Conservation (phyloP, 92 coral and sea anemone genomes). For the Palythoa grandiflora region DNA sequence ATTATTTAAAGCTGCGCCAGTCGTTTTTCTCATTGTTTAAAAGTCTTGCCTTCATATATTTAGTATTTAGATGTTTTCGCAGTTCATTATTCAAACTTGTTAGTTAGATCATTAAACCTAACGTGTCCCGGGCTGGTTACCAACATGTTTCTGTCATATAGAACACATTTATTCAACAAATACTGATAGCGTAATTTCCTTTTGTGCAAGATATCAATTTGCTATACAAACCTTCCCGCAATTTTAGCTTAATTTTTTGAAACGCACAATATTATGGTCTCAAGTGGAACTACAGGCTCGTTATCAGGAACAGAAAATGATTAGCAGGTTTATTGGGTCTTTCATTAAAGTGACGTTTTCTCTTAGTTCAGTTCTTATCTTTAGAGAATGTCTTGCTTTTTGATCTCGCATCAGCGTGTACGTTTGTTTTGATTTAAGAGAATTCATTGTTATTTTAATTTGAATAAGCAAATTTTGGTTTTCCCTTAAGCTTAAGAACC, state of each 20-base stretch:
- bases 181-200: background rate
- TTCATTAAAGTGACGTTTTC: slow-evolving; percentile 20
- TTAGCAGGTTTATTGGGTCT: slow-evolving; percentile 25
- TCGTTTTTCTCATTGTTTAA: background rate
- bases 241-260: background rate
- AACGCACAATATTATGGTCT: background rate
- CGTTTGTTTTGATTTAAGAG: slow-evolving; percentile 27
- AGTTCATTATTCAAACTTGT: slow-evolving; percentile 30
- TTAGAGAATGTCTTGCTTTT: slow-evolving; percentile 26
- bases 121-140: background rate
- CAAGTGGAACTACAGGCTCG: slow-evolving; percentile 2
- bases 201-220: slow-evolving; percentile 3
- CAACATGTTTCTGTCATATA: slow-evolving; percentile 9
- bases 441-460: slow-evolving; percentile 25
- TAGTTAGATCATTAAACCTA: slow-evolving; percentile 11
- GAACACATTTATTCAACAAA: slow-evolving; percentile 16
- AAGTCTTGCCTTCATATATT: background rate
- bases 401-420: slow-evolving; percentile 15
- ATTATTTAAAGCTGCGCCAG: slow-evolving; percentile 19
- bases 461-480: slow-evolving; percentile 45
- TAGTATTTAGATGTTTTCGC: slow-evolving; percentile 24
- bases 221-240: background rate
- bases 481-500: slow-evolving; percentile 15
- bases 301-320: slow-evolving; percentile 21
- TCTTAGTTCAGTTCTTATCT: slow-evolving; percentile 18